Base-by-base conservation (phyloP, 2,113 vertebrate species). In the Cyprichromis sp. region DNA sequence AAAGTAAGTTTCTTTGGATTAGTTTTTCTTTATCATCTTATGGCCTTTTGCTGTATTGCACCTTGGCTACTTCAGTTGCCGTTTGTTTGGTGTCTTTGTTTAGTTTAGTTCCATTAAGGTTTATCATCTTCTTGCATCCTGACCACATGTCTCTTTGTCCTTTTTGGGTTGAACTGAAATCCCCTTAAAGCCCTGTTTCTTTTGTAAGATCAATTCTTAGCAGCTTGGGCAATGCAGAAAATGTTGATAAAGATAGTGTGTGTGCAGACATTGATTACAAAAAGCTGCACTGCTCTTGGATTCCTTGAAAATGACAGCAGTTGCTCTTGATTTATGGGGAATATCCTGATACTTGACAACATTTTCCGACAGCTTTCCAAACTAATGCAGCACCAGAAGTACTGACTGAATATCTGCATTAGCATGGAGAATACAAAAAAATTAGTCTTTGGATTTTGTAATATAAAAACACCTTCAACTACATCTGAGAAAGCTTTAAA, bases 401-500 rank as follows among this genome's bases (percentile, higher is more conserved):
- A 55, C 24, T 71, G 82, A 86, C 80, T 90, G 81, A 80, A 87
- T 21, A 79, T 9, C 9, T 42, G 38, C 34, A 87, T 89, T 87
- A 81, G 78, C 53, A 89, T 84, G 26, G 84, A 86, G 63, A 66
- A 80, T 45, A 83, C 36, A 87, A 90, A 34, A 85, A 89, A 88
- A 86, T 1, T 0, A 11, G 14, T 34, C 47, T 80, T 73, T 87
- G 55, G 52, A 59, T 84, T 87, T 81, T 81, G 26, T 4, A 83
- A 61, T 40, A 54, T 73, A 66, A 88, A 90, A 92, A 91, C 71
- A 82, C 17, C 53, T 21, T 86, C 73, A 24, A 36, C 71, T 89
- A 21, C n/a, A 47, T 85, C 71, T 85, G 82, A 89, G 86, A 83
- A 82, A 53, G 73, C 80, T 87, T 81, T 85, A 81, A 85, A 89